Conservation (phyloP, 2,888 invertebrate genomes). For the Campoplex nolae region DNA sequence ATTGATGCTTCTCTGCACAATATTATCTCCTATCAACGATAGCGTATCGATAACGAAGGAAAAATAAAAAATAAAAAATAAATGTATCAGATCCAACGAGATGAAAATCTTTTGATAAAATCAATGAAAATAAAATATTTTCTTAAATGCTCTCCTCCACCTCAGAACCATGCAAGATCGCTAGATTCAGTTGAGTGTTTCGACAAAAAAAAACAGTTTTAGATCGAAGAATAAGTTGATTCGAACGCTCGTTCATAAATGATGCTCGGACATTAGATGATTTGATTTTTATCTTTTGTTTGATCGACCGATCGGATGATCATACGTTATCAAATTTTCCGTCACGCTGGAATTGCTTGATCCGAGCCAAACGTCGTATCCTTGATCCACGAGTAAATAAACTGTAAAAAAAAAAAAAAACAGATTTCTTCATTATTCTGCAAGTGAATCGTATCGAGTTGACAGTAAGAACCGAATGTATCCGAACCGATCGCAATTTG, state of each 20-base stretch:
- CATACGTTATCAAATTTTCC: conserved; percentile 73
- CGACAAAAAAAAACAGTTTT: neutral
- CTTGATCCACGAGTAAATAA: conserved; percentile 78
- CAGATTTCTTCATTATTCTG: too few species aligned
- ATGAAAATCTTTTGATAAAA: too few species aligned
- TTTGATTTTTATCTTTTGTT: neutral
- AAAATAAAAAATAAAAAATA: too few species aligned
- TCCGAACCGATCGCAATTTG: conserved; percentile 76
- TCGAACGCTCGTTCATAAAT: neutral
- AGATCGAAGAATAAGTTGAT: neutral
- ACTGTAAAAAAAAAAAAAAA: conserved; percentile 69
- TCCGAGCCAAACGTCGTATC: conserved; percentile 79
- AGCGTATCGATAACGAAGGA: too few species aligned
- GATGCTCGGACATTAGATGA: conserved; percentile 7
- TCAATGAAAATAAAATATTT: too few species aligned
- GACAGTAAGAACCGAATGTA: neutral
- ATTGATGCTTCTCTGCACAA: too few species aligned
- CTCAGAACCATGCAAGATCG: too few species aligned
- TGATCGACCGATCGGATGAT: conserved; percentile 34
- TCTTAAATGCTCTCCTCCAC: too few species aligned
- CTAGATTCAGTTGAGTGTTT: too few species aligned
- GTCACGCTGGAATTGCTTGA: conserved; percentile 75
- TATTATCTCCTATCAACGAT: too few species aligned
- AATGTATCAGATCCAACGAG: too few species aligned
- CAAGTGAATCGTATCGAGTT: neutral